Percentiles rank a stretch among this genome's conserved stretches.
phyloP scores from a whole-genome alignment of 64 coral and sea anemone genomes.

The Stichodactyla mertensii region DNA sequence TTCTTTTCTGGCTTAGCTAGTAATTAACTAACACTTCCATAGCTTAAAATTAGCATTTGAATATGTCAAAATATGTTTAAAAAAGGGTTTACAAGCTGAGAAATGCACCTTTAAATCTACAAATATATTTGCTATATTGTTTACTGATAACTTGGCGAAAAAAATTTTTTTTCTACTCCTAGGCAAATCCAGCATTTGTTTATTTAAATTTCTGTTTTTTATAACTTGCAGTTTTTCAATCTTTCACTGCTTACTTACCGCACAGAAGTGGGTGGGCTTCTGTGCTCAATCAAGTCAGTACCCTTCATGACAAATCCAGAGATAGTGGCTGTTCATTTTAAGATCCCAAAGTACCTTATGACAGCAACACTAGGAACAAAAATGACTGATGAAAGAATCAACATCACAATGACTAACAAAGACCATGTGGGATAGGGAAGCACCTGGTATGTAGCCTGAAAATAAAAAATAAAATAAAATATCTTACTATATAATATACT shows the following conservation, averaged over 20 bases:
- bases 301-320: not conserved
- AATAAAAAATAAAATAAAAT: not conserved
- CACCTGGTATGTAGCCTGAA: constrained; percentile 52
- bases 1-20: no score
- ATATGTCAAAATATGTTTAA: no score
- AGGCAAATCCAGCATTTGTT: no score
- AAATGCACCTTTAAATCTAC: no score
- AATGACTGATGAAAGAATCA: constrained; percentile 59
- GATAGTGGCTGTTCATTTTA: not conserved
- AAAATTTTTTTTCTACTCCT: no score
- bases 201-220: not conserved
- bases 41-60: no score
- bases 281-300: no score
- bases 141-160: no score
- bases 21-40: no score
- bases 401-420: constrained; percentile 54
- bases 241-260: not conserved
- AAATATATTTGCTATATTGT: no score
- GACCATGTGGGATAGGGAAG: constrained; percentile 79
- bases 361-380: constrained; percentile 76
- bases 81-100: no score
- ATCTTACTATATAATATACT: not conserved
- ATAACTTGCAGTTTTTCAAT: not conserved
- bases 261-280: no score
- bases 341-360: constrained; percentile 54